phyloP scores from a whole-genome alignment of 2,113 vertebrate species.

The Sitta europaea region DNA sequence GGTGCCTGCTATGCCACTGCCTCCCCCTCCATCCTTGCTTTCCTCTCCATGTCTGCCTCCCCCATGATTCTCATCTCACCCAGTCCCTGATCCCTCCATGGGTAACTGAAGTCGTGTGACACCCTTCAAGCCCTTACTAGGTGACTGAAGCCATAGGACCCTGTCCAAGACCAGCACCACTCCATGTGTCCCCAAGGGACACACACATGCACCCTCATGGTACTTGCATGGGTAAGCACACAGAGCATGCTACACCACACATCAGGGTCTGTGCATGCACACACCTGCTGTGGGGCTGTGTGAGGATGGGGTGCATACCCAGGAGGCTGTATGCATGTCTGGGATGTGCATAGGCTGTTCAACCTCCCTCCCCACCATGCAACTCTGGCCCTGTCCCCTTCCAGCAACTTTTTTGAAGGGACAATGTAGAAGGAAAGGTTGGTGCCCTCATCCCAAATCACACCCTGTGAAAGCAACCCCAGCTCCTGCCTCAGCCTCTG shows the following conservation, averaged over 20 bases:
- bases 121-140: background rate
- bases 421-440: background rate
- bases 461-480: accelerated
- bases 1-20: background rate
- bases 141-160: background rate
- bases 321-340: background rate
- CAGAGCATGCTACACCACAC: background rate
- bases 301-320: background rate
- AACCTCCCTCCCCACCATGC: no score
- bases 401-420: background rate
- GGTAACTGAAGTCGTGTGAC: background rate
- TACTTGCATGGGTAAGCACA: accelerated
- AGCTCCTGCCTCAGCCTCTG: accelerated
- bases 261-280: accelerated
- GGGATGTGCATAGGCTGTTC: background rate
- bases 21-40: background rate
- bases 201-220: accelerated
- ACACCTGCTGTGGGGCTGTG: background rate
- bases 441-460: background rate
- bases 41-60: background rate
- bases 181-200: background rate
- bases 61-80: background rate
- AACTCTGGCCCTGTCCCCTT: background rate
- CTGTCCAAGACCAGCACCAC: background rate
- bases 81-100: background rate